Evolutionary conservation across 2,797 vertebrate genomes (phyloP), one percentile per base, ranked within the genome.

Genomic region (Bradypodion ventrale): DNA sequence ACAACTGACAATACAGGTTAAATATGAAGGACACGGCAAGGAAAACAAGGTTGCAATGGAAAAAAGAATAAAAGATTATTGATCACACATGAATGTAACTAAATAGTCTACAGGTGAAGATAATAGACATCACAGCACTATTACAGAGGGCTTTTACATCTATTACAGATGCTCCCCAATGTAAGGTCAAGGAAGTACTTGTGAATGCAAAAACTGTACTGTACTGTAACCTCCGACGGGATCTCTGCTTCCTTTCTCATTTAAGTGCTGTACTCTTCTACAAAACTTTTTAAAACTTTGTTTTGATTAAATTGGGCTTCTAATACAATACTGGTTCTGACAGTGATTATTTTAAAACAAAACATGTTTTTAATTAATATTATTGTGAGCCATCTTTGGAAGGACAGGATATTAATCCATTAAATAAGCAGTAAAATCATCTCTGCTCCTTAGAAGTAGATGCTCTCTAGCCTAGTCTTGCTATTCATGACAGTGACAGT

Each of bases 1-100:
- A 15, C 7, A 35, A 25, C 23, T 78, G 35, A 83, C 21, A 66
- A 66, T 46, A 46, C 16, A 75, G 16, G 37, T 85, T 76, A 81
- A 81, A 46, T 70, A 85, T 62, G 40, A 70, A 85, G 60, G 73
- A 40, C 62, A n/a, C 35, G 16, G 37, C 63, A 70, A 32, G n/a
- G 49, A 46, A 62, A 69, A 3, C 56, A 85, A 85, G n/a, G 19
- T 68, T 59, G 32, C 32, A 75, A 15, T 1, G 44, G 23, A 52
- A 59, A 25, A 21, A 75, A 37, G 32, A 68, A 15, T 16, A 29
- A 66, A 60, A 5, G 19, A 21, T 56, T 56, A 56, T 56, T 56
- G 52, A 49, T 37, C n/a, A n/a, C 37, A 27, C n/a, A 44, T 9
- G 44, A 4, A 9, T 49, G n/a, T 6, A 35, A 32, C 37, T 37